Evolutionary conservation across 2,113 vertebrate genomes (phyloP).

Genomic region (Maccullochella peelii): DNA sequence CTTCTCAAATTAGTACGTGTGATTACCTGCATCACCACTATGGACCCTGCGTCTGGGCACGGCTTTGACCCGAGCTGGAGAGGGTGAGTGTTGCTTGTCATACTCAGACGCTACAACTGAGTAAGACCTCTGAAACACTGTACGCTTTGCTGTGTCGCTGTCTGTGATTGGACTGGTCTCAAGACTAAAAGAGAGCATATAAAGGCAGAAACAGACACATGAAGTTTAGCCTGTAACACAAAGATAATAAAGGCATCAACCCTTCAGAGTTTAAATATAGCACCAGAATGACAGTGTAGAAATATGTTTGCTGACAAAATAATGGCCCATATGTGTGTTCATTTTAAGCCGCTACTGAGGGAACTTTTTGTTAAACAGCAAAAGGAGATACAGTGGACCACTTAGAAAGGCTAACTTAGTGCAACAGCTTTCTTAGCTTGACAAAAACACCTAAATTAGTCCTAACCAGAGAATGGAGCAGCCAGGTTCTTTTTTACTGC

Average conservation of each 20-base stretch:
- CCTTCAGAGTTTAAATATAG: background rate
- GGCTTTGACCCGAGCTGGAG: slow-evolving; percentile 95
- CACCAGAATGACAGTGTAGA: no score
- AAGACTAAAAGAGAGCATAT: slow-evolving; percentile 83
- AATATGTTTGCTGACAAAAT: background rate
- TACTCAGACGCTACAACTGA: slow-evolving; percentile 99
- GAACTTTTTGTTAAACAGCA: background rate
- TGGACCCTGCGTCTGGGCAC: slow-evolving; percentile 96
- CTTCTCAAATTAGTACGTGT: background rate
- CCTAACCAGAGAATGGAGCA: background rate
- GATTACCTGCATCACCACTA: slow-evolving; percentile 95
- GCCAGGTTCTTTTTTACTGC: background rate
- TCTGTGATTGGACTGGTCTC: slow-evolving; percentile 99
- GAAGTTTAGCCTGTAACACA: background rate
- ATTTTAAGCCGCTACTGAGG: background rate
- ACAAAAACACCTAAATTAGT: background rate
- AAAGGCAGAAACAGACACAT: slow-evolving; percentile 5
- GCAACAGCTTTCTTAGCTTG: background rate
- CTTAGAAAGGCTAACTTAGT: background rate
- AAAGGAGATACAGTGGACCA: background rate
- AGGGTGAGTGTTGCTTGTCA: slow-evolving; percentile 97
- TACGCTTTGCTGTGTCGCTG: slow-evolving; percentile 95
- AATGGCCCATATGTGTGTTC: background rate
- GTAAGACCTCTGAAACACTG: slow-evolving; percentile 97
- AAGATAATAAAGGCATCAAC: background rate